Percentiles rank a stretch among this genome's conserved stretches.
These are phyloP conservation scores for Zoanthus solanderi DNA, from an alignment of 92 coral and sea anemone genomes.

Conservation along the genomic window DNA sequence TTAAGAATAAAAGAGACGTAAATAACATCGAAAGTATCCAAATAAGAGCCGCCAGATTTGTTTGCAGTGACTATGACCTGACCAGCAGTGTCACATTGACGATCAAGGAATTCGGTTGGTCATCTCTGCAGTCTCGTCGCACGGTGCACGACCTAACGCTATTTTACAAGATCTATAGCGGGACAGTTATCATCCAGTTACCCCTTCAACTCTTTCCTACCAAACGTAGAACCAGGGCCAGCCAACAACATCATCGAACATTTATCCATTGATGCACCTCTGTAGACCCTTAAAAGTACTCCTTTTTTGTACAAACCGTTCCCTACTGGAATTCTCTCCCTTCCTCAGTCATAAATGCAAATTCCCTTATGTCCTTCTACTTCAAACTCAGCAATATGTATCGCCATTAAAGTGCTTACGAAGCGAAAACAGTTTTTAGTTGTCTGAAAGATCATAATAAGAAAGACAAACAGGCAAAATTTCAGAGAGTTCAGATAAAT, in stretches of 20 bases:
- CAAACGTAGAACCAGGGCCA: too few relatives aligned
- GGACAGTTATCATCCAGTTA: not conserved
- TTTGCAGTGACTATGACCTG: too few relatives aligned
- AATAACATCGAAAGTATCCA: not conserved
- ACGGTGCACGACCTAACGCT: not conserved
- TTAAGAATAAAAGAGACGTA: not conserved
- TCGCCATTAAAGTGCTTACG: too few relatives aligned
- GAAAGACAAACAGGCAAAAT: too few relatives aligned
- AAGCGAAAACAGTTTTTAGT: too few relatives aligned
- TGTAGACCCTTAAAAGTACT: not conserved
- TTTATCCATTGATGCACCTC: not conserved
- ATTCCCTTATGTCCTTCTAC: not conserved
- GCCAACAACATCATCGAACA: too few relatives aligned
- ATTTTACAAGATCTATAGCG: not conserved
- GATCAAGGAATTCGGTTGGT: not conserved
- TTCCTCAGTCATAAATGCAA: not conserved
- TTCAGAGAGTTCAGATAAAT: too few relatives aligned
- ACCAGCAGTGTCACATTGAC: too few relatives aligned
- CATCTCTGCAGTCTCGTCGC: conserved; percentile 2
- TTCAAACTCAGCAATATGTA: too few relatives aligned
- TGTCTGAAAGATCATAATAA: too few relatives aligned
- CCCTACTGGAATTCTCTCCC: not conserved
- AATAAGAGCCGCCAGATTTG: not conserved
- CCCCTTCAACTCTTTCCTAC: not conserved
- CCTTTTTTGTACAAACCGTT: not conserved